Base-by-base conservation (phyloP, 2,113 vertebrate genomes). In the Ammodytes dubius region DNA sequence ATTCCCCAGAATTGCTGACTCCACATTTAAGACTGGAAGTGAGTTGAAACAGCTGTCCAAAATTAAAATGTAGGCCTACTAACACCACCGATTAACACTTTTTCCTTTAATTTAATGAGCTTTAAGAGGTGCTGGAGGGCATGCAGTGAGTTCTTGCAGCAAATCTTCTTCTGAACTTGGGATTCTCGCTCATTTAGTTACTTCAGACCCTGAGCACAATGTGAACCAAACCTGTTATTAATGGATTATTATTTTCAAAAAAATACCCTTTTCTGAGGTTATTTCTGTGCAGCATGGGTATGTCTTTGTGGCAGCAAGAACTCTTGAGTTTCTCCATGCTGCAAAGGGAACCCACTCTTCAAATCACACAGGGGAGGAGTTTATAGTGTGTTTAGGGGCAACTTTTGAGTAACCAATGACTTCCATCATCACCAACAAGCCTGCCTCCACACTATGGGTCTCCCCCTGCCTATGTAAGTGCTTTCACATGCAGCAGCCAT, bases 361-460 rank as follows among this genome's bases (percentile, higher is more conserved):
- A 40, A 43, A 71, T 80, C 46, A 7, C 8, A 3, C 56, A 52
- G 53, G 65, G 91, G 92, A 89, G 89, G 92, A 85, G 90, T 76
- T 86, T 77, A 27, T 19, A 2, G 59, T 73, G 74, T 47, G 75
- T 52, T 63, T 78, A 75, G 49, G 72, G 74, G 77, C 66, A 83
- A 77, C 68, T 86, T 27, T 45, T 40, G 65, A 86, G 74, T 53
- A 86, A 79, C 89, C 81, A 84, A 70, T 84, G 74, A 64, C 73
- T 74, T 82, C 71, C 73, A 71, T 79, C 81, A 65, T 56, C 79
- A 47, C 12, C 4, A 66, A 47, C 49, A 53, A 61, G 84, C 80
- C 89, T 63, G 67, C 90, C 88, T 83, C 86, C 77, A 7, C 64
- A 15, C 58, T 45, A 5, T 10, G 68, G 50, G 74, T 71, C 83